Evolutionary conservation across 2,888 invertebrate species (phyloP).

Genomic region (Phyllotreta cruciferae): DNA sequence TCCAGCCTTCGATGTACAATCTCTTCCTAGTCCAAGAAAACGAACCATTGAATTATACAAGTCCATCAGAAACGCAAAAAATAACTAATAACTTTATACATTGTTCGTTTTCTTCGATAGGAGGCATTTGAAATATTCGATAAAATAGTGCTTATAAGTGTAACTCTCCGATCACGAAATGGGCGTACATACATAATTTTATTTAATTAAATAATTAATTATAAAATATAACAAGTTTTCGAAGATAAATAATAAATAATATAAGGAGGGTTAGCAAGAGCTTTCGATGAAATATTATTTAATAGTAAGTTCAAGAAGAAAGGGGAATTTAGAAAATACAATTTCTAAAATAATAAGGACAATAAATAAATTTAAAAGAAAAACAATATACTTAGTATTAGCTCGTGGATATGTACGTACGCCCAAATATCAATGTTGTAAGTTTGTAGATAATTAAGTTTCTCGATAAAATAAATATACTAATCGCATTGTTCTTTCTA

Average conservation of each 20-base stretch:
- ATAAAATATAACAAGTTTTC: not conserved
- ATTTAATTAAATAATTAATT: not conserved
- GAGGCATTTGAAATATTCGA: not conserved
- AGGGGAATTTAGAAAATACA: too few relatives aligned
- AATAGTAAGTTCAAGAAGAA: too few relatives aligned
- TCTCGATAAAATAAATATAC: too few relatives aligned
- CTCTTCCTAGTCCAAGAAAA: slow-evolving; percentile 21
- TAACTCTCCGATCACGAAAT: not conserved
- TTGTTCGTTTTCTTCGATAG: slow-evolving; percentile 20
- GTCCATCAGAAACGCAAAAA: not conserved
- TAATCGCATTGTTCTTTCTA: not conserved
- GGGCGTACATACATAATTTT: slow-evolving; percentile 12
- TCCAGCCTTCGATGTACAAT: slow-evolving; percentile 49
- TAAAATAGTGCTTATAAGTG: slow-evolving; percentile 2
- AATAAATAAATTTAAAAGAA: too few relatives aligned
- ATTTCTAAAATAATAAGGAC: too few relatives aligned
- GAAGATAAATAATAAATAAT: too few relatives aligned
- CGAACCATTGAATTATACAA: slow-evolving; percentile 2
- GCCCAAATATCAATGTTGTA: too few relatives aligned
- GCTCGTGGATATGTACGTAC: too few relatives aligned
- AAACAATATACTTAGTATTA: too few relatives aligned
- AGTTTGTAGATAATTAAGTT: too few relatives aligned
- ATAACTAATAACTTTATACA: slow-evolving; percentile 5
- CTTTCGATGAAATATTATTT: too few relatives aligned
- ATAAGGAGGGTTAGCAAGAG: too few relatives aligned